These are phyloP conservation scores for Poecilia wingei DNA, from an alignment of 2,797 vertebrate genomes.

Conservation along the genomic window DNA sequence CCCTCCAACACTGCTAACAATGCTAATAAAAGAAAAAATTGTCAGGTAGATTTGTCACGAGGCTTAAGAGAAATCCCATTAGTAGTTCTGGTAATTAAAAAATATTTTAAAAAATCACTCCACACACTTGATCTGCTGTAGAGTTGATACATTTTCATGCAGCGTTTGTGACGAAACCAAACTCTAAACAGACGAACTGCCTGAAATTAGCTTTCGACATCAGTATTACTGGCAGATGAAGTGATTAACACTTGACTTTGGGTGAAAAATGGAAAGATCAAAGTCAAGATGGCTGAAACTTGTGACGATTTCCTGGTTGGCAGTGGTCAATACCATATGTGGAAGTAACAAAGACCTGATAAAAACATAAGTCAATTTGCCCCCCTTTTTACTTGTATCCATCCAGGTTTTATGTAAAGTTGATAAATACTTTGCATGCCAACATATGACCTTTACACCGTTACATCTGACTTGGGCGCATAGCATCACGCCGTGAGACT, in stretches of 20 bases:
- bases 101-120: neutral
- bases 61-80: neutral
- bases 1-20: neutral
- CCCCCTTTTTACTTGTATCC: neutral
- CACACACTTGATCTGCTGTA: neutral
- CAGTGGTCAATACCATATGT: neutral
- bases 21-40: neutral
- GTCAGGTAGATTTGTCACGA: neutral
- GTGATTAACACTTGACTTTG: neutral
- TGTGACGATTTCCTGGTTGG: neutral
- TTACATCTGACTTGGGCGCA: neutral
- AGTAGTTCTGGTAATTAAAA: neutral
- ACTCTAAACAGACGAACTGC: neutral
- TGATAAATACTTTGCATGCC: neutral
- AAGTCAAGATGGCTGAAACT: neutral
- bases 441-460: neutral
- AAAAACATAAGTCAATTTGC: neutral
- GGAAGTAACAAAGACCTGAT: neutral
- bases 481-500: constrained; percentile 5
- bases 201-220: neutral
- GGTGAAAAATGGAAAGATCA: neutral
- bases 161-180: neutral
- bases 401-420: neutral
- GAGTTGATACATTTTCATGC: neutral
- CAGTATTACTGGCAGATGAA: neutral